Evolutionary conservation across 2,113 vertebrate genomes (phyloP).

Genomic region (Columbina picui): DNA sequence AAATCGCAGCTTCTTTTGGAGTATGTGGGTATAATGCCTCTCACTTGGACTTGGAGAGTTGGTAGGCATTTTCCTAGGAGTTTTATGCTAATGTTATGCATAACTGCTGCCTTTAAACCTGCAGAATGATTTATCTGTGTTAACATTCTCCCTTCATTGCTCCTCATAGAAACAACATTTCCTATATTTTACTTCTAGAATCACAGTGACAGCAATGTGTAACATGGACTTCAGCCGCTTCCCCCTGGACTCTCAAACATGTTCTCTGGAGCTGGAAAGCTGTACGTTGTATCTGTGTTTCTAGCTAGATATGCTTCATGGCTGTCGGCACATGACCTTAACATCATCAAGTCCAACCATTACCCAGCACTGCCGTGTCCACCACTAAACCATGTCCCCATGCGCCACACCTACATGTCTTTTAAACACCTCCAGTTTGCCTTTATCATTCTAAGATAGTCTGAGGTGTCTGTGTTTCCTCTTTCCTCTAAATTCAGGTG

Average conservation of each 20-base stretch:
- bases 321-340: not conserved
- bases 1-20: not conserved
- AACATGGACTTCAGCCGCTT: slow-evolving; percentile 98
- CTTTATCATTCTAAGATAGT: not conserved
- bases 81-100: not conserved
- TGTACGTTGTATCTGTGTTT: slow-evolving; percentile 78
- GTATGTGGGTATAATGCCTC: not conserved
- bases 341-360: too few relatives aligned
- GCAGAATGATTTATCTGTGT: not conserved
- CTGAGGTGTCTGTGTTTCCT: not conserved
- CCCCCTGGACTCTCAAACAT: slow-evolving; percentile 95
- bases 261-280: slow-evolving; percentile 94
- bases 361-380: too few relatives aligned
- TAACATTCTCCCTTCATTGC: not conserved
- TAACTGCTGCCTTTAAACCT: not conserved
- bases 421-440: not conserved
- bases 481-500: not conserved
- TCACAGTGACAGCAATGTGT: slow-evolving; percentile 95
- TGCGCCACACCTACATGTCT: too few relatives aligned
- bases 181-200: slow-evolving; percentile 74
- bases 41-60: not conserved
- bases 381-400: too few relatives aligned
- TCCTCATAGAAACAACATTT: not conserved
- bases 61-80: not conserved
- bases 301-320: not conserved